Evolutionary conservation across 1,140 invertebrate genomes (phyloP), one percentile per base, ranked within the genome.

Genomic region (Bombus balteatus): DNA sequence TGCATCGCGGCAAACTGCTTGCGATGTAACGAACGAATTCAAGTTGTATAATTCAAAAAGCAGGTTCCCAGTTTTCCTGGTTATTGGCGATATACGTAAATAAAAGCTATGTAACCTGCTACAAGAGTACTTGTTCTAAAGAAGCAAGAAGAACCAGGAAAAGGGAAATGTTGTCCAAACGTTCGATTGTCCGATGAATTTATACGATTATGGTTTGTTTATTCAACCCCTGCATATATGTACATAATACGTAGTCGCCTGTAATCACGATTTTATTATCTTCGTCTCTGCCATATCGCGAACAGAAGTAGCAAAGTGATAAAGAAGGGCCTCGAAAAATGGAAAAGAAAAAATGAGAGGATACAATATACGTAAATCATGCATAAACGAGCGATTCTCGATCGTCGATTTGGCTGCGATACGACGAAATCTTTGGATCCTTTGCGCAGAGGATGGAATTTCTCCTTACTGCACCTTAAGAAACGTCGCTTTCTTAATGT

Each of bases 381-480:
- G 81, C 81, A 71, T 82, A 81, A 41, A 88, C 76, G 81, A 68
- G 78, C 79, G 74, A 84, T 89, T 80, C 71, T 32, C 75, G 78
- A 53, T 77, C 41, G 65, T 62, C 43, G 82, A 80, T 89, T 86
- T 83, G 66, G 83, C 57, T 71, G 79, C 65, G 68, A 81, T 34
- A 41, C 41, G 53, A 75, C 53, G 74, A 88, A 71, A 78, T 88
- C 72, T 77, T 89, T 88, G 66, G 87, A 89, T 74, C 73, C 73
- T 78, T 77, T 78, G 78, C 88, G 83, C 78, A 70, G n/a, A 66
- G 62, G 32, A 82, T 71, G 87, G 77, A 77, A 53, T 59, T 86
- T 53, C 84, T 88, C 70, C 80, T 88, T 89, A 70, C 83, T 89
- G 87, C 73, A 74, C 75, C 57, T 86, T 82, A 6, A 28, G 8